Percentiles rank a stretch among this genome's conserved stretches.
Evolutionary conservation across 1,140 invertebrate species (phyloP).

Genomic region (Polypedilum vanderplanki): DNA sequence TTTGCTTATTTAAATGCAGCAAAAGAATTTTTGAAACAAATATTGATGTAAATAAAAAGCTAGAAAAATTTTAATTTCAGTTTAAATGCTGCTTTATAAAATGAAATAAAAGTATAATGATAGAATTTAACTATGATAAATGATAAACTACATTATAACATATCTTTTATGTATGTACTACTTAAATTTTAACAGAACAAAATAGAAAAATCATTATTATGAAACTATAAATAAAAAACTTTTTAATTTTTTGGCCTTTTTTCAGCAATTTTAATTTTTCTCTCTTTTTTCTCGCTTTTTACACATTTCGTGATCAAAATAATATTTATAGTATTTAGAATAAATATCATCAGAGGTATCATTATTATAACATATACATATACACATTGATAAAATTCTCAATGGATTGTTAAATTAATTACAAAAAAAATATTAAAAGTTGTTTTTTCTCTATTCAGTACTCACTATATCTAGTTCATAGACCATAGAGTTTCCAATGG

Average conservation of each 20-base stretch:
- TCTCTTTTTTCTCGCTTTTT: too few species aligned
- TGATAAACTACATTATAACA: background rate
- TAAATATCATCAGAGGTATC: background rate
- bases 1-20: background rate
- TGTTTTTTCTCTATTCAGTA: background rate
- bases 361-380: conserved; percentile 15
- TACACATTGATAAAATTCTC: conserved; percentile 26
- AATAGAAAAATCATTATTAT: conserved; percentile 7
- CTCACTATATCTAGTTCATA: background rate
- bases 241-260: conserved; percentile 4
- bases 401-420: conserved; percentile 27
- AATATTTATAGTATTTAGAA: background rate
- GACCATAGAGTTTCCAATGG: conserved; percentile 5
- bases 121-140: conserved; percentile 1
- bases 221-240: conserved; percentile 11
- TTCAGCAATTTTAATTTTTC: background rate
- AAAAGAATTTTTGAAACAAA: background rate
- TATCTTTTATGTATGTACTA: conserved; percentile 14
- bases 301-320: conserved; percentile 12
- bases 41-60: background rate
- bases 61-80: background rate
- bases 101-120: conserved; percentile 6
- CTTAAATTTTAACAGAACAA: background rate
- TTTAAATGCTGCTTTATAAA: background rate
- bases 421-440: background rate